These are phyloP conservation scores for Centropyge bicolor DNA, from an alignment of 2,797 vertebrate species.

Conservation along the genomic window DNA sequence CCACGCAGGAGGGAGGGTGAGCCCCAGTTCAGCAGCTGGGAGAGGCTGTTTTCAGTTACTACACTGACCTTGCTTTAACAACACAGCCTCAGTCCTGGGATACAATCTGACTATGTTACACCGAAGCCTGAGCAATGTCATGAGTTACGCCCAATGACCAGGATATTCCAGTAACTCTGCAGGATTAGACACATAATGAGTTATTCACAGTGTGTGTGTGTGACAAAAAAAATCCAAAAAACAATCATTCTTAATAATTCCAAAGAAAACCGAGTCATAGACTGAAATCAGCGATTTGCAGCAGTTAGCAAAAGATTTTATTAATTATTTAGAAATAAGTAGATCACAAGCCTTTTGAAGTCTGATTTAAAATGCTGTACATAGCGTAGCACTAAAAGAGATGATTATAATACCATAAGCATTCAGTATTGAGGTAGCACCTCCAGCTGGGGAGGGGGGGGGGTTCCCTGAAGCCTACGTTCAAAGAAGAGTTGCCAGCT, in stretches of 20 bases:
- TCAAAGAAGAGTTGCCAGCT: conserved; percentile 46
- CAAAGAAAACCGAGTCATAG: conserved; percentile 46
- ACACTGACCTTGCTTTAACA: conserved; percentile 67
- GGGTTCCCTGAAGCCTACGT: conserved; percentile 49
- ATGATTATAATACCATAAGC: background rate
- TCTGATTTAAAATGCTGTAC: conserved; percentile 1
- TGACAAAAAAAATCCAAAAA: conserved; percentile 30
- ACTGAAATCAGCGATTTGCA: conserved; percentile 19
- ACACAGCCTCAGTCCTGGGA: conserved; percentile 56
- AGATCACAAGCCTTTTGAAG: background rate
- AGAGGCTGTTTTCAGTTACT: conserved; percentile 80
- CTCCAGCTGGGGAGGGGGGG: conserved; percentile 15
- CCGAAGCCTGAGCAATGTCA: conserved; percentile 54
- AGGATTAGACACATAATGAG: conserved; percentile 54
- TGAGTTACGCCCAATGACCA: conserved; percentile 78
- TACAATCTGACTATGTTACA: conserved; percentile 51
- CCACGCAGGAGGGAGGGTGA: conserved; percentile 69
- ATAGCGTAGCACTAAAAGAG: background rate
- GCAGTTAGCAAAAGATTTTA: conserved; percentile 7
- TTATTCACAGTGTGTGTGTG: conserved; percentile 31
- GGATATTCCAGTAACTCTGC: conserved; percentile 68
- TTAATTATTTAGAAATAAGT: conserved; percentile 4
- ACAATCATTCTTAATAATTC: conserved; percentile 38
- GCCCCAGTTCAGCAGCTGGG: conserved; percentile 80
- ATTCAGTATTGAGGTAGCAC: conserved; percentile 13